Evolutionary conservation across 2,888 invertebrate species (phyloP).

Genomic region (Pachycephus smyrnensis): DNA sequence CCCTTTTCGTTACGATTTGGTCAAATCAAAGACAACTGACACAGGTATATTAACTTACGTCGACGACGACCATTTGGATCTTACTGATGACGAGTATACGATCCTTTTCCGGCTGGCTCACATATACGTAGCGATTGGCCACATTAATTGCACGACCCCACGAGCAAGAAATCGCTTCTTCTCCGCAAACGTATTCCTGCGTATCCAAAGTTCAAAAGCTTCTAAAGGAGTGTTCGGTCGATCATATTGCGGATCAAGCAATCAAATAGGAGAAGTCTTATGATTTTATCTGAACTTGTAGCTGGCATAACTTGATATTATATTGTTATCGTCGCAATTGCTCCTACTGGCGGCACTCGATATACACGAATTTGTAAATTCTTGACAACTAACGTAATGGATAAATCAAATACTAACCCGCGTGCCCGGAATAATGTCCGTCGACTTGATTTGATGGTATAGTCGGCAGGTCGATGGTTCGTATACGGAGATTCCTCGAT

Average conservation of each 20-base stretch:
- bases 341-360: no score
- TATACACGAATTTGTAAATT: no score
- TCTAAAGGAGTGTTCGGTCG: neutral
- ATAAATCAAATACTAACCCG: slow-evolving; percentile 66
- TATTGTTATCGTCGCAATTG: slow-evolving; percentile 4
- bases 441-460: slow-evolving; percentile 77
- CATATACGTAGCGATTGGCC: slow-evolving; percentile 78
- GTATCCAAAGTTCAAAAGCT: slow-evolving; percentile 8
- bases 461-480: slow-evolving; percentile 78
- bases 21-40: neutral
- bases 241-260: neutral
- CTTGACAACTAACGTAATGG: no score
- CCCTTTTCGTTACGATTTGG: neutral
- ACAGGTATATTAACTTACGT: slow-evolving; percentile 66
- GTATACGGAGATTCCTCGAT: slow-evolving; percentile 80
- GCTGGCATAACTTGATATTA: slow-evolving; percentile 1
- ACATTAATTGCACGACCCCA: slow-evolving; percentile 82
- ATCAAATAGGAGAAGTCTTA: no score
- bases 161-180: slow-evolving; percentile 75
- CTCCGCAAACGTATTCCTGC: slow-evolving; percentile 79
- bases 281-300: no score
- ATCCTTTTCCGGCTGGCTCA: slow-evolving; percentile 78
- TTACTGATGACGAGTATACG: slow-evolving; percentile 79
- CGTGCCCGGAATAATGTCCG: slow-evolving; percentile 78
- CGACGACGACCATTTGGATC: slow-evolving; percentile 78